phyloP scores from a whole-genome alignment of 2,113 vertebrate genomes.

The Elanus axillaris region DNA sequence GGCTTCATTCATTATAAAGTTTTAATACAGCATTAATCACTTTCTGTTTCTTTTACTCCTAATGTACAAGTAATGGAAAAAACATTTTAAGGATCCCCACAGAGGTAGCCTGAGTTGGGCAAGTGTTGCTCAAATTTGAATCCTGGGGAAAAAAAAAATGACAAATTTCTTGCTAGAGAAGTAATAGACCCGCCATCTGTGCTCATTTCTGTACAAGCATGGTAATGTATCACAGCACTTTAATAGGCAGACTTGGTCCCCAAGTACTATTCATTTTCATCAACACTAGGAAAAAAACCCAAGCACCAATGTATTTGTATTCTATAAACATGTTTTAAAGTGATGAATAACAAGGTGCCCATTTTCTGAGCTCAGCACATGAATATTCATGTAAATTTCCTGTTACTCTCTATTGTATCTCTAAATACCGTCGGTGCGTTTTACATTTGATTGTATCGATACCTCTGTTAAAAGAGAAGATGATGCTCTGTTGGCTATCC shows the following conservation, averaged over 20 bases:
- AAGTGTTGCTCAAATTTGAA: slow-evolving; percentile 43
- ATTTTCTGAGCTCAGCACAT: slow-evolving; percentile 26
- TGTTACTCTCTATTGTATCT: not conserved
- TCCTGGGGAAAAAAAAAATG: not conserved
- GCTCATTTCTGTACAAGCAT: slow-evolving; percentile 57
- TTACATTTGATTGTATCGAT: not conserved
- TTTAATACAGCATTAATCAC: slow-evolving; percentile 57
- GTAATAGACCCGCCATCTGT: slow-evolving; percentile 74
- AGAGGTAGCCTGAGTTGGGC: slow-evolving; percentile 44
- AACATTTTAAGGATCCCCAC: slow-evolving; percentile 35
- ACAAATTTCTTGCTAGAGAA: slow-evolving; percentile 69
- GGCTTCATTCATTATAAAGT: slow-evolving; percentile 42
- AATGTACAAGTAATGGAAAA: slow-evolving; percentile 38
- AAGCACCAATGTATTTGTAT: slow-evolving; percentile 44
- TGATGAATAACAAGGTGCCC: slow-evolving; percentile 50
- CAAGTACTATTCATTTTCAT: slow-evolving; percentile 62
- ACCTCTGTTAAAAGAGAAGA: not conserved
- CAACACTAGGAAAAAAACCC: not conserved
- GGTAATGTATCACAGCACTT: slow-evolving; percentile 62
- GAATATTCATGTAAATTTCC: slow-evolving; percentile 38
- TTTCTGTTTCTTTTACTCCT: slow-evolving; percentile 17
- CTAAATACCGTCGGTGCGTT: not conserved
- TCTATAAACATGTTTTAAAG: slow-evolving; percentile 55
- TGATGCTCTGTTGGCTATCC: not conserved
- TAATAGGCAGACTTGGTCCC: slow-evolving; percentile 52